Conservation (phyloP, 2,113 vertebrate species). For the Pseudonaja textilis region DNA sequence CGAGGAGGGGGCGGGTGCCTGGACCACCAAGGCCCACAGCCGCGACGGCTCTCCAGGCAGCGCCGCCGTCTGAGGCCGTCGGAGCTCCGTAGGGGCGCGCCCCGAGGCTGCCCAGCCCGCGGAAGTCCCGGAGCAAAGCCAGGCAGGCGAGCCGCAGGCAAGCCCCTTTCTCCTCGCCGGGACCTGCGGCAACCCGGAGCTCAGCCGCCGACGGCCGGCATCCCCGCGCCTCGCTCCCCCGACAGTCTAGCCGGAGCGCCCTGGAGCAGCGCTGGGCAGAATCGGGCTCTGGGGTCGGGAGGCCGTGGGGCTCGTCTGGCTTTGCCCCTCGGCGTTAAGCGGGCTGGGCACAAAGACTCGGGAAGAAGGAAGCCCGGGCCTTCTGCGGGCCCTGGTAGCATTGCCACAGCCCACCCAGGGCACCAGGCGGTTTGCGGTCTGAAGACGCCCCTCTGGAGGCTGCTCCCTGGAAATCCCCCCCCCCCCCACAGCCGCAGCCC, state of each 20-base stretch:
- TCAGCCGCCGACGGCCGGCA: too few relatives aligned
- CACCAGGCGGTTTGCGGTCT: neutral
- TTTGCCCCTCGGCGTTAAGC: neutral
- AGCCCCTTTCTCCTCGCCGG: neutral
- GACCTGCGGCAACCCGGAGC: neutral
- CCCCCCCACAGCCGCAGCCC: neutral
- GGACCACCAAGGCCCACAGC: neutral
- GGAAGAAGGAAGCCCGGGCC: too few relatives aligned
- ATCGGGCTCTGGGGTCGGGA: too few relatives aligned
- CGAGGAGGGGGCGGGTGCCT: neutral
- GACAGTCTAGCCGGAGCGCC: neutral
- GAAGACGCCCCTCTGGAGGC: neutral
- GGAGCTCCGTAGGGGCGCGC: constrained; percentile 12
- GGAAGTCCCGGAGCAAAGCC: neutral
- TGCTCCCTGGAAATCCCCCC: neutral
- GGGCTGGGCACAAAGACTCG: neutral
- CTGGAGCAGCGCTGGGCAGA: neutral
- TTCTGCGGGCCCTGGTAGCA: neutral
- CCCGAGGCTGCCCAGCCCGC: neutral
- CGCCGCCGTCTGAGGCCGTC: constrained; percentile 28
- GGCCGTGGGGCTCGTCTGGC: neutral
- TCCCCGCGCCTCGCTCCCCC: too few relatives aligned
- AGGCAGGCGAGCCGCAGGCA: neutral
- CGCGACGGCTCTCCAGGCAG: neutral
- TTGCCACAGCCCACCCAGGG: neutral